Evolutionary conservation across 2,797 vertebrate species (phyloP).

Genomic region (Clamator glandarius): DNA sequence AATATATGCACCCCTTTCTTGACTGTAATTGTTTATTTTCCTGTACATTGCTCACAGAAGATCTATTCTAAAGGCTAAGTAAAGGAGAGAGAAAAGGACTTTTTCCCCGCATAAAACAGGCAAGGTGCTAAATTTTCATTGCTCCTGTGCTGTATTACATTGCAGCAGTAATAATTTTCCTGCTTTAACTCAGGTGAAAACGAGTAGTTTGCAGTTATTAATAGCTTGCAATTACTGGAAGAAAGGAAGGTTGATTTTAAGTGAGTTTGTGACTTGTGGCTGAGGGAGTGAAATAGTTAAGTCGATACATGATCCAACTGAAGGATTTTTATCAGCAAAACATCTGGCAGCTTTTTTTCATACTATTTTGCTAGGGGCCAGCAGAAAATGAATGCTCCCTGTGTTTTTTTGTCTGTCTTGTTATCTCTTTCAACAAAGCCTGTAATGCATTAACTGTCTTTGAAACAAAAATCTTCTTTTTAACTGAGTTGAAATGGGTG

Average conservation of each 20-base stretch:
- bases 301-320: neutral
- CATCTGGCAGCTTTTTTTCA: neutral
- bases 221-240: neutral
- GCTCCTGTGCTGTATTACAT: neutral
- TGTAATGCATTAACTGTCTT: neutral
- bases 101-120: neutral
- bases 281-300: neutral
- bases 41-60: neutral
- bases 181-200: neutral
- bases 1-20: neutral
- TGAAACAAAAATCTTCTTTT: neutral
- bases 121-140: neutral
- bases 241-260: neutral
- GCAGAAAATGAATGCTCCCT: neutral
- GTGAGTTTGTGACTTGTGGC: neutral
- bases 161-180: neutral
- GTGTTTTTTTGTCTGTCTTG: neutral
- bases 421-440: neutral
- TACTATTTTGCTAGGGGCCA: neutral
- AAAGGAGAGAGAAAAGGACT: rapidly evolving
- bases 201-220: neutral
- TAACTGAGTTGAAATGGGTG: neutral
- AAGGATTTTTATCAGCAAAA: slow-evolving; percentile 1
- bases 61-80: neutral
- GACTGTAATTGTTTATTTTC: neutral